Base-by-base conservation (phyloP, 2,888 invertebrate species). In the Neoaliturus tenellus region DNA sequence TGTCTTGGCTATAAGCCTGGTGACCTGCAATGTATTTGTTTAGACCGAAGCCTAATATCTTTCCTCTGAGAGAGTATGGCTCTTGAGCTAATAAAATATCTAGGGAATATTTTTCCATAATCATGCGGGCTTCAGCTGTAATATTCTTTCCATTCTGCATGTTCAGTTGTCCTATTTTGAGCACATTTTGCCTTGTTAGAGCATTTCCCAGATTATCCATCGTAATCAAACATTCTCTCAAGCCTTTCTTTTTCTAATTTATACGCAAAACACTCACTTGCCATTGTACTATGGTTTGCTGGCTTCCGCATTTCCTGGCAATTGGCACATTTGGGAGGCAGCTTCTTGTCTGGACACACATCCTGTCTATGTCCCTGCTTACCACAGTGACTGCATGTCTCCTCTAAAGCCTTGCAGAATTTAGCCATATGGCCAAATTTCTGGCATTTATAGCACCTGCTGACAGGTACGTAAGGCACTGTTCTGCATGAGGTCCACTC, bases 381-480 rank as follows among this genome's bases (percentile, higher is more conserved):
- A 23, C 44, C 78, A 51, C 87, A 87, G 80, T 86, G 85, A 0
- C 81, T 67, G 58, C 87, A 87, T 0, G 48, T 58, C n/a, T 48
- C 25, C 8, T 44, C 0, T 51, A 28, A 0, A 1, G 82, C 10
- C 80, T 82, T 14, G 58, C 58, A 67, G 33, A 83, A 14, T 85
- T 80, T 81, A 17, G 39, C 85, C 83, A 0, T 83, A 39, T 87
- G 87, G 0, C 86, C 86, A 28, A 71, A 85, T 3, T 14, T 20
- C 17, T 87, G 86, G 33, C 86, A 87, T 71, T 85, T 86, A 48
- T 69, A 87, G 80, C 87, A 87, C 35, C 86, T 81, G 0, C 86
- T 81, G 0, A 85, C 48, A 0, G 33, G 35, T 3, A 84, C 39
- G 35, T 78, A 86, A 75, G 86, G 86, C 10, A 71, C 48, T 0